Conservation (phyloP, 2,113 vertebrate species). For the Saiga tatarica region DNA sequence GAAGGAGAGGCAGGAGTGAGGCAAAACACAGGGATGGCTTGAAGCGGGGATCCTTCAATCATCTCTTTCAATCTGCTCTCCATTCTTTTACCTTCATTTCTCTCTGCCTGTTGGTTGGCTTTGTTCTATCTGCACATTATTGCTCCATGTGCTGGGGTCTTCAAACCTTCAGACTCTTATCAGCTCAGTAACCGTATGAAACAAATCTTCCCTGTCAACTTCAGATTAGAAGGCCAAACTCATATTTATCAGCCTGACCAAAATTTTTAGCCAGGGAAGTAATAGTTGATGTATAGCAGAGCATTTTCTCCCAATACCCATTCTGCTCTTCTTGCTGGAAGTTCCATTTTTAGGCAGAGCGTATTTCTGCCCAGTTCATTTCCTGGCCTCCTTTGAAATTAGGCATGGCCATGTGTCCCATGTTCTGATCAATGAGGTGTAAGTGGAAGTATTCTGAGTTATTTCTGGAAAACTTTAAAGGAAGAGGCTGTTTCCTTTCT, state of each 20-base stretch:
- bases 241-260: neutral
- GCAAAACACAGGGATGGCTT: neutral
- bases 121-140: neutral
- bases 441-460: neutral
- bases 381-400: neutral
- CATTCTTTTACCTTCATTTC: too few species aligned
- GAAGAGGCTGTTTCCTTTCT: neutral
- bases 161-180: neutral
- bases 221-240: neutral
- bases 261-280: neutral
- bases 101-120: neutral
- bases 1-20: neutral
- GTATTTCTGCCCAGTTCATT: neutral
- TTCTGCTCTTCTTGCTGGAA: neutral
- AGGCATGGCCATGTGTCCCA: neutral
- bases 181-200: neutral
- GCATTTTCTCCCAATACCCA: neutral
- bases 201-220: neutral
- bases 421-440: neutral
- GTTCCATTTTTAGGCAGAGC: neutral
- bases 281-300: neutral
- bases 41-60: neutral
- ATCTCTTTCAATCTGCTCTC: neutral
- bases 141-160: neutral
- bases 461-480: neutral